These are phyloP conservation scores for Dioctria rufipes DNA, from an alignment of 2,888 invertebrate genomes.

Conservation along the genomic window DNA sequence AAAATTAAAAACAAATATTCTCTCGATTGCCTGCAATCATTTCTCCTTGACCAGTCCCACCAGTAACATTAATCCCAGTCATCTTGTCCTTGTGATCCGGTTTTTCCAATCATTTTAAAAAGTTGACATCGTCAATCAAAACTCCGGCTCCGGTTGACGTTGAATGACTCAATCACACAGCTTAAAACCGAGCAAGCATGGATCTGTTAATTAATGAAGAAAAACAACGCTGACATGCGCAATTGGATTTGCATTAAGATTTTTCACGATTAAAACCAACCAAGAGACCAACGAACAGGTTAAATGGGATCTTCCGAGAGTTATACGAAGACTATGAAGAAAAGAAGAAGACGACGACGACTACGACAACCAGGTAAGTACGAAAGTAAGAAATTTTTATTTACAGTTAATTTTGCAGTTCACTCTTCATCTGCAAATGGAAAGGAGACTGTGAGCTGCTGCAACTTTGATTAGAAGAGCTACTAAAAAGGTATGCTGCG, in stretches of 20 bases:
- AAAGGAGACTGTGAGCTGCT: neutral
- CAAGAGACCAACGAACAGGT: neutral
- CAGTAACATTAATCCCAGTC: constrained; percentile 46
- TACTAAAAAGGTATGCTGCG: constrained; percentile 16
- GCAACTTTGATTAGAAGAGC: constrained; percentile 32
- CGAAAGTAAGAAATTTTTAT: neutral
- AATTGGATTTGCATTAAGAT: constrained; percentile 50
- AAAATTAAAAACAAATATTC: too few relatives aligned
- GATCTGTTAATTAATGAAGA: constrained; percentile 38
- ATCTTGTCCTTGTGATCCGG: constrained; percentile 50
- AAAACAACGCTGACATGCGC: constrained; percentile 46
- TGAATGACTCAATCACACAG: constrained; percentile 45
- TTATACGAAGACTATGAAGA: too few relatives aligned
- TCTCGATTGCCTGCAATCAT: neutral
- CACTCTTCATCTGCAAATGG: constrained; percentile 8
- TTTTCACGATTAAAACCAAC: neutral
- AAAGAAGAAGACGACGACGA: too few relatives aligned
- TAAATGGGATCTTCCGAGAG: neutral
- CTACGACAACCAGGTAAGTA: neutral
- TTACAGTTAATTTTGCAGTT: constrained; percentile 46
- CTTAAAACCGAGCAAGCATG: neutral
- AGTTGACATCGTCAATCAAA: constrained; percentile 53
- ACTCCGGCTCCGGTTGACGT: constrained; percentile 16
- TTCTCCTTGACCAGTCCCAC: constrained; percentile 44
- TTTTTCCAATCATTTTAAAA: constrained; percentile 44